Base-by-base conservation (phyloP, 1,140 invertebrate genomes). In the Akabosia matsudoensis region DNA sequence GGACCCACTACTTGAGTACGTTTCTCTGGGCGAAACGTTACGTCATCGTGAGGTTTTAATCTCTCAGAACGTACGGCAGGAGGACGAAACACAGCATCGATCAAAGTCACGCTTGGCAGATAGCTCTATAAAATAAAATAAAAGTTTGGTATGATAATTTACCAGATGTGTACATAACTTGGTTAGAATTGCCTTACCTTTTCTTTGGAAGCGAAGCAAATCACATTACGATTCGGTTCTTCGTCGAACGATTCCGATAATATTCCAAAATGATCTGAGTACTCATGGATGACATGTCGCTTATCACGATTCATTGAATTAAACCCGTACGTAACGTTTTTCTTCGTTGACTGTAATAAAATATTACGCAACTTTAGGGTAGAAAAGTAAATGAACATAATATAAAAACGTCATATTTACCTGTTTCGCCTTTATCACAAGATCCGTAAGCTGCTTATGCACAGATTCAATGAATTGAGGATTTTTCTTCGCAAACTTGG, bases 141-240 rank as follows among this genome's bases (percentile, higher is more conserved):
- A 64, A 76, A 80, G 79, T 79, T 71, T 64, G 37, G 18, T 45
- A 10, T 45, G n/a, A n/a, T n/a, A n/a, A n/a, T n/a, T n/a, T n/a
- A n/a, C n/a, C 56, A 52, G 77, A 76, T 56, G n/a, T 22, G 37
- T 75, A 76, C 14, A 26, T 33, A 26, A 74, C n/a, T n/a, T n/a
- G n/a, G n/a, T n/a, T n/a, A n/a, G n/a, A n/a, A n/a, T n/a, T n/a
- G n/a, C n/a, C 30, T 56, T 10, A 92, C 91, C 86, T 90, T 91
- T 79, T 92, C 91, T 83, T 89, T 93, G 61, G 90, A 88, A 34
- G 96, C 97, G 26, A 94, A 97, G 4, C 92, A 95, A 30, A 97
- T 93, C 14, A 98, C 91, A 86, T 97, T 98, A 76, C 95, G 88
- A 83, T 97, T 97, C 0, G 96, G 96, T 84, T 98, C 96, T 33